A percentile compares a stretch with the other conserved stretches of the same genome.
phyloP scores from a whole-genome alignment of 2,888 invertebrate species.

The Drosophila pseudotalamancana region DNA sequence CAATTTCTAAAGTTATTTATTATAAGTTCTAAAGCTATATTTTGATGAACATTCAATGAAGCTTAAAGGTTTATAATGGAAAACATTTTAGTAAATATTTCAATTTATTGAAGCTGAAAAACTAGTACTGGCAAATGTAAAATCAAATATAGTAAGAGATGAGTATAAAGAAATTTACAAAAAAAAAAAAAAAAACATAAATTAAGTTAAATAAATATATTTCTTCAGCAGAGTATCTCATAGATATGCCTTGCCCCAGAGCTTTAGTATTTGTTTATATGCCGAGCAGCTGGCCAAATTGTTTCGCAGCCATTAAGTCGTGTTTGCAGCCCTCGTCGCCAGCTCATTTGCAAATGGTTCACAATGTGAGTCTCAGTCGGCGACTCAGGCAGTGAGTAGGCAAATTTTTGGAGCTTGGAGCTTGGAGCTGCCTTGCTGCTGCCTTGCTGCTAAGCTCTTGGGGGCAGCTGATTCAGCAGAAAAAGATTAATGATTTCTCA shows the following conservation, averaged over 20 bases:
- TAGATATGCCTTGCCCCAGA: neutral
- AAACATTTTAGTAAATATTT: too few species aligned
- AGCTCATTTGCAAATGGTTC: slow-evolving; percentile 74
- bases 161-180: too few species aligned
- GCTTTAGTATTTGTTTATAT: slow-evolving; percentile 22
- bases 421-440: neutral
- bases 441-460: slow-evolving; percentile 32
- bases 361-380: slow-evolving; percentile 27
- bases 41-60: too few species aligned
- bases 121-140: too few species aligned
- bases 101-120: too few species aligned
- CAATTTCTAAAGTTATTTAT: too few species aligned
- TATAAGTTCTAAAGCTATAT: too few species aligned
- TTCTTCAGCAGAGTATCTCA: slow-evolving; percentile 4
- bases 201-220: neutral
- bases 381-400: slow-evolving; percentile 46
- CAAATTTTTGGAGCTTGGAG: slow-evolving; percentile 42
- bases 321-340: slow-evolving; percentile 10
- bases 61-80: too few species aligned
- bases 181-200: too few species aligned
- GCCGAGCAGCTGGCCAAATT: slow-evolving; percentile 31
- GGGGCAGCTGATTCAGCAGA: slow-evolving; percentile 70
- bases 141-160: too few species aligned
- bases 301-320: slow-evolving; percentile 27
- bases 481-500: slow-evolving; percentile 77